phyloP scores from a whole-genome alignment of 2,113 vertebrate genomes.

The Mustela lutreola region DNA sequence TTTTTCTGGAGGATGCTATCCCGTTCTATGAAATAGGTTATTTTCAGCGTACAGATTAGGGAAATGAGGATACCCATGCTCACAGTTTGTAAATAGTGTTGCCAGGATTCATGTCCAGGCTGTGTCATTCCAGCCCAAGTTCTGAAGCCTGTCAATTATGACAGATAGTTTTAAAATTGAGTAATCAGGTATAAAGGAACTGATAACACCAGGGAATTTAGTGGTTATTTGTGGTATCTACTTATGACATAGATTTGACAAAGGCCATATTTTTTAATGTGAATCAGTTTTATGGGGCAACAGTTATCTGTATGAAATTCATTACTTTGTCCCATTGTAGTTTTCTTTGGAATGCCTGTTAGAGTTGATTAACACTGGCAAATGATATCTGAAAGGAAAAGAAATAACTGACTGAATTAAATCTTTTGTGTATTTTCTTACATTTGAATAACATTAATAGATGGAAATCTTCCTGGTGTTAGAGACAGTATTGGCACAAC shows the following conservation, averaged over 20 bases:
- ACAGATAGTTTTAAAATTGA: conserved; percentile 11
- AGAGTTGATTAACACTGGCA: conserved; percentile 1
- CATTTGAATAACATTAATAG: conserved; percentile 25
- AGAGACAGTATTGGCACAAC: not conserved
- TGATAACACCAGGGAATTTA: not conserved
- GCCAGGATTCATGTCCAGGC: not conserved
- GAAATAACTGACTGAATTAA: not conserved
- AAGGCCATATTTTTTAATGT: conserved; percentile 53
- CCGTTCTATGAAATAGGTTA: not conserved
- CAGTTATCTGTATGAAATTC: conserved; percentile 17
- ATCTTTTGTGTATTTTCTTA: conserved; percentile 52
- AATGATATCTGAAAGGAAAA: conserved; percentile 34
- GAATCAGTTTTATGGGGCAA: conserved; percentile 23
- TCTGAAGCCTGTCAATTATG: conserved; percentile 26
- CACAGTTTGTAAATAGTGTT: conserved; percentile 51
- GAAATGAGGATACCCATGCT: not conserved
- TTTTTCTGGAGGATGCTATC: not conserved
- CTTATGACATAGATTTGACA: conserved; percentile 17
- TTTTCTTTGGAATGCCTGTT: conserved; percentile 49
- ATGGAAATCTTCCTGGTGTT: not conserved
- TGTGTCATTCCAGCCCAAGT: not conserved
- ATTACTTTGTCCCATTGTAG: conserved; percentile 22
- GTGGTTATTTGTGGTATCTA: not conserved
- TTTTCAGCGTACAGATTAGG: conserved; percentile 35
- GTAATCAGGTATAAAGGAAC: conserved; percentile 35